phyloP scores from a whole-genome alignment of 2,888 invertebrate species.

The Pharmacophagus antenor region DNA sequence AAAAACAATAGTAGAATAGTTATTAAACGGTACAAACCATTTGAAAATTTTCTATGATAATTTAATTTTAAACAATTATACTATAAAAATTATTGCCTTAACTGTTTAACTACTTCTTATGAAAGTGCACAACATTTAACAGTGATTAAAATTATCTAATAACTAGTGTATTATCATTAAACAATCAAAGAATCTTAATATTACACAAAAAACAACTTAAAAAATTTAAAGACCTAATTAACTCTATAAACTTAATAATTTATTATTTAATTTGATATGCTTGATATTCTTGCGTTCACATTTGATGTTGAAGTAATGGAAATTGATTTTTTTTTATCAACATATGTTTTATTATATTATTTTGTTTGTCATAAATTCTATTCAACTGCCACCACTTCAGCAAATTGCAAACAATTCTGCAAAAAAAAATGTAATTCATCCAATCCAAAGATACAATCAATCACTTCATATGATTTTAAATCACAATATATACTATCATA shows the following conservation, averaged over 20 bases:
- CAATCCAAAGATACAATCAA: constrained; percentile 5
- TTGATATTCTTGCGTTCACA: constrained; percentile 72
- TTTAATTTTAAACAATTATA: constrained; percentile 29
- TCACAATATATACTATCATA: constrained; percentile 43
- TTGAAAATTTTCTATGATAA: constrained; percentile 6
- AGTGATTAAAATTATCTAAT: constrained; percentile 76
- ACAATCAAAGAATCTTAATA: constrained; percentile 59
- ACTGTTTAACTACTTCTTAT: constrained; percentile 62
- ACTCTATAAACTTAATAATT: constrained; percentile 48
- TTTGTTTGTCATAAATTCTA: background rate
- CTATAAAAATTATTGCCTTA: constrained; percentile 74
- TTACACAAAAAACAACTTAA: constrained; percentile 54
- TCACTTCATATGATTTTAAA: constrained; percentile 27
- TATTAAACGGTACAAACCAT: background rate
- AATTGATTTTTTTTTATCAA: constrained; percentile 2
- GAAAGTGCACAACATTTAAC: constrained; percentile 81
- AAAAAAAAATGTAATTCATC: constrained; percentile 1
- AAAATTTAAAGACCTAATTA: constrained; percentile 54
- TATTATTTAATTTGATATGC: constrained; percentile 63
- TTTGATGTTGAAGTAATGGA: constrained; percentile 48
- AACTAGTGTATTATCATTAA: constrained; percentile 62
- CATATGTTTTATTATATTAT: background rate
- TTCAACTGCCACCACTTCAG: constrained; percentile 13
- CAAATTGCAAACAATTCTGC: constrained; percentile 8
- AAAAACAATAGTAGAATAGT: background rate